Base-by-base conservation (phyloP, 2,113 vertebrate species). In the Rattus rattus region DNA sequence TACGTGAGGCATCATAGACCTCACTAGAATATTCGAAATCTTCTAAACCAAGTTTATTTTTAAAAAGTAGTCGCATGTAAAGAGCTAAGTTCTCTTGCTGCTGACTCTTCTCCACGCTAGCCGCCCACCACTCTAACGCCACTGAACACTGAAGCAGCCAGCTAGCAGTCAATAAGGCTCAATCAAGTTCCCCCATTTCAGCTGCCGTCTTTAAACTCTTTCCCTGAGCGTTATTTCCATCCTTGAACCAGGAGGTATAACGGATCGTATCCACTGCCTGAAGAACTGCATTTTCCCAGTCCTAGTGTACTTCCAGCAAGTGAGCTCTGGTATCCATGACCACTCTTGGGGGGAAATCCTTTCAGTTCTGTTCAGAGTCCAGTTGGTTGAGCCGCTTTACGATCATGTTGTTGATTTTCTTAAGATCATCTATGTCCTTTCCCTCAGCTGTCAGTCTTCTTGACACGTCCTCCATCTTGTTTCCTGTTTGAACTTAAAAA, bases 401-500 rank as follows among this genome's bases (percentile, higher is more conserved):
- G 54, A 99, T 97, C 91, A 99, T 96, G 83, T 65, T 98, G 96
- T 98, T 98, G 84, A 99, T 97, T 98, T 98, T 98, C 97, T 98
- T 98, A 91, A 99, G 98, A 2, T 98, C 98, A 33, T 98, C 98
- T 97, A 98, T 98, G 91, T 95, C 97, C 95, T 97, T 98, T 98
- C 97, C 97, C 96, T 98, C 98, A 69, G 96, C 96, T 52, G 97
- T 76, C 79, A 98, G 95, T 96, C 98, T 98, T 97, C 96, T 98
- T 14, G 98, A 97, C 90, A 99, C 92, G 84, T 98, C 98, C 11
- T 98, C 98, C 97, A 98, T 97, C 95, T 97, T 96, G 88, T 97
- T 98, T 96, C 98, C 98, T 9, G 98, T 99, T 94, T 98, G 98
- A 96, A 98, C 98, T 99, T 98, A 70, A 97, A 97, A 97, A 97